Evolutionary conservation across 1,140 invertebrate genomes (phyloP).

Genomic region (Telenomus remus): DNA sequence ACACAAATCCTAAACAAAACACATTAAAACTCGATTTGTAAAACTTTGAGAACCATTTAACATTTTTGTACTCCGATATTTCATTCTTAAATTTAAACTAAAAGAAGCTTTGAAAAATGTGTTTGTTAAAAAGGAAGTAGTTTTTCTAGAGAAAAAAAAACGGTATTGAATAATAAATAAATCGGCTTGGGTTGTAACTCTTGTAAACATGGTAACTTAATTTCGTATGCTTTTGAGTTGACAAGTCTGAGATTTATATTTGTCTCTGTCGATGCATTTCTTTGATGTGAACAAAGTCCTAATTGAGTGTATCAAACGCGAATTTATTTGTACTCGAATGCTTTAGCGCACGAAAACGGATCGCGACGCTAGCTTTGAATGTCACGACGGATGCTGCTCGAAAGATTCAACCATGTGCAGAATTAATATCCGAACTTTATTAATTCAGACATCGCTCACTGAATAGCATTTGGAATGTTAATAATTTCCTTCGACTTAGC

Average conservation of each 20-base stretch:
- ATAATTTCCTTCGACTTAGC: background rate
- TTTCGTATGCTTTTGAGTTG: slow-evolving; percentile 15
- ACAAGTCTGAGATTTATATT: slow-evolving; percentile 20
- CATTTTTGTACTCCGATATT: too few species aligned
- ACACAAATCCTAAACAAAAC: background rate
- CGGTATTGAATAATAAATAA: too few species aligned
- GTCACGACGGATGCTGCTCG: slow-evolving; percentile 17
- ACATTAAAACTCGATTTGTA: too few species aligned
- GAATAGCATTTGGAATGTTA: slow-evolving; percentile 3
- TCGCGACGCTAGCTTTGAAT: slow-evolving; percentile 37
- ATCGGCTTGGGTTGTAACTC: too few species aligned
- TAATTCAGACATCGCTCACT: background rate
- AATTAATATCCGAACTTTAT: slow-evolving; percentile 38
- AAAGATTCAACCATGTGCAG: slow-evolving; percentile 24
- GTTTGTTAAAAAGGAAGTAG: too few species aligned
- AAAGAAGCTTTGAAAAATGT: too few species aligned
- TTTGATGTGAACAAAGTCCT: slow-evolving; percentile 36
- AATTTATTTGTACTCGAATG: slow-evolving; percentile 40
- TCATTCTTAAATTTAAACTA: too few species aligned
- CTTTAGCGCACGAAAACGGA: slow-evolving; percentile 25
- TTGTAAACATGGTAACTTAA: slow-evolving; percentile 14
- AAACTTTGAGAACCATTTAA: too few species aligned
- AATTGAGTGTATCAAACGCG: slow-evolving; percentile 41
- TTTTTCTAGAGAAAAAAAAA: too few species aligned
- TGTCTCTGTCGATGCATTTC: slow-evolving; percentile 22